Evolutionary conservation across 2,888 invertebrate species (phyloP), one percentile per base, ranked within the genome.

Genomic region (Omphaloscelis lunosa): DNA sequence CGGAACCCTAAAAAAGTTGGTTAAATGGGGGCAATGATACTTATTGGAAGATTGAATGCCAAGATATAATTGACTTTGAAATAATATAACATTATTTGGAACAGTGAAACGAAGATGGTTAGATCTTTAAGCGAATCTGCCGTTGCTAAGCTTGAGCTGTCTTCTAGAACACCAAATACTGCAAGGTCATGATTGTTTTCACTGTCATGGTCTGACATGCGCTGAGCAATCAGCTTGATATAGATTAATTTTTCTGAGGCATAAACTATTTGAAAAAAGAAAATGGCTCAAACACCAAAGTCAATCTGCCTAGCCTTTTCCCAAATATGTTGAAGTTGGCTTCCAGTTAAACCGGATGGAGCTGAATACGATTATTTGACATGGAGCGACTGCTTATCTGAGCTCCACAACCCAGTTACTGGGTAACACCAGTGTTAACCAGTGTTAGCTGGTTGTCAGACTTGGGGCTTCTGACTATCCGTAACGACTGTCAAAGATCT

Each of bases 1-100:
- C 62, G 34, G 7, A 34, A 62, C 34, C 23, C 23, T 63, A 58
- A 68, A 58, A 68, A 51, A 41, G 0, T 27, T 2, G 0, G 45
- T 58, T 63, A 45, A 72, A 63, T 68, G 7, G 27, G 29, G 83
- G 39, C 78, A 75, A 66, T 69, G 59, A 56, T 56, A 56, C 58
- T 70, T 69, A 56, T 51, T 56, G 34, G 61, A 29, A 27, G 41
- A 71, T 72, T 39, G 45, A n/a, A 20, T 56, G 41, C 59, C 15
- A 8, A 27, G 58, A 65, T 65, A 59, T 5, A 17, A 56, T 66
- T 27, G 23, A 23, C 15, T 27, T 65, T 51, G 8, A 34, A 58
- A 65, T 59, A 45, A 56, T 23, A 56, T 5, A 34, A 39, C 20
- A n/a, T 4, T 34, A 61, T 62, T 66, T 39, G 17, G 4, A 79